Conservation (phyloP, 2,113 vertebrate species). For the Zosterops japonicus region DNA sequence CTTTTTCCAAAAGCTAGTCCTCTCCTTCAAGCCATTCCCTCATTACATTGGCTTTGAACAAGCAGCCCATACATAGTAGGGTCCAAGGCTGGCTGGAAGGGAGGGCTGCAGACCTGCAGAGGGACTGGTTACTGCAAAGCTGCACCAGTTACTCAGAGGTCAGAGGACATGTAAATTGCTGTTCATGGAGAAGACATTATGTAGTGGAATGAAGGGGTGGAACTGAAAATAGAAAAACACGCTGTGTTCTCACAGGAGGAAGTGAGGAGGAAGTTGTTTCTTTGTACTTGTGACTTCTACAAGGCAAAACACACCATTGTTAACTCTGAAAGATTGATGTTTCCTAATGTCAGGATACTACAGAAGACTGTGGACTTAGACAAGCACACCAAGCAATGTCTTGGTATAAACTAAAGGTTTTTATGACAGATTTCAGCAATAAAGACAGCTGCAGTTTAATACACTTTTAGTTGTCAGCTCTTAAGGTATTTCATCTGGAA, state of each 20-base stretch:
- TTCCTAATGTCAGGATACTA: background rate
- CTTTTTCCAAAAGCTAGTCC: background rate
- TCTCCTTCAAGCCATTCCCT: background rate
- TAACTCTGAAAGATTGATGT: background rate
- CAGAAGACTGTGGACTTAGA: background rate
- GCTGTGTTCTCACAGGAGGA: background rate
- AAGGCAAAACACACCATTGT: background rate
- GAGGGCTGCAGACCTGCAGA: background rate
- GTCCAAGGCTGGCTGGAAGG: background rate
- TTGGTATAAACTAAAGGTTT: background rate
- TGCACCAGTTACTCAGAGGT: background rate
- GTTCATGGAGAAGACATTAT: background rate
- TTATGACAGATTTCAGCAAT: background rate
- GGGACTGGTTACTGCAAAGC: background rate
- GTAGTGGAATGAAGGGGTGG: background rate
- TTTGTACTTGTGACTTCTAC: background rate
- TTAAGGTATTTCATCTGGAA: background rate
- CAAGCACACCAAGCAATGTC: background rate
- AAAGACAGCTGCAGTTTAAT: background rate
- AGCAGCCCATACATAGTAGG: background rate
- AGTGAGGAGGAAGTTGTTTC: constrained; percentile 3
- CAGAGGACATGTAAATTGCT: background rate
- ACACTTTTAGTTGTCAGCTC: background rate
- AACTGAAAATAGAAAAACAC: background rate
- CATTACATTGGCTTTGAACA: background rate